Evolutionary conservation across 2,888 invertebrate species (phyloP), one percentile per base, ranked within the genome.

Genomic region (Aphodius sticticus): DNA sequence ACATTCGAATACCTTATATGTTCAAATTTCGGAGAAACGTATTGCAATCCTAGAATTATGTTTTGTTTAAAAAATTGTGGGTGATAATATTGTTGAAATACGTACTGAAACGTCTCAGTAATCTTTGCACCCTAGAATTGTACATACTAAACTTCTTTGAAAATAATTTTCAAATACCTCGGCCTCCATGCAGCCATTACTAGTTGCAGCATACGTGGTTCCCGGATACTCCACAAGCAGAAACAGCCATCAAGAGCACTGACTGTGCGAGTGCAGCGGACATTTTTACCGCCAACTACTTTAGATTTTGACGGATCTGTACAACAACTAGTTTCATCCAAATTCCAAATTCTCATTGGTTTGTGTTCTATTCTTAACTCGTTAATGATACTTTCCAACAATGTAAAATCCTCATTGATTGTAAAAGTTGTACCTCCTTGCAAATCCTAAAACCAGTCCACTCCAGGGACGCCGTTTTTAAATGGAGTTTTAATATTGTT

Each of bases 91-190:
- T n/a, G n/a, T n/a, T n/a, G n/a, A n/a, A n/a, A n/a, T n/a, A n/a
- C n/a, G n/a, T n/a, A n/a, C n/a, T n/a, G n/a, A n/a, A n/a, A n/a
- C n/a, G n/a, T n/a, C n/a, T n/a, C n/a, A n/a, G n/a, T n/a, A n/a
- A n/a, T n/a, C n/a, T n/a, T n/a, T n/a, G n/a, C n/a, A n/a, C n/a
- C n/a, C n/a, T n/a, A n/a, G n/a, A n/a, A n/a, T n/a, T n/a, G n/a
- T n/a, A n/a, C n/a, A n/a, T n/a, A n/a, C n/a, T n/a, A 76, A 38
- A 76, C 12, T 53, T 2, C 26, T 76, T 69, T 76, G 4, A 37
- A 15, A 76, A 69, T 84, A 84, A 82, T 81, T 86, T 0, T 78
- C 84, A 76, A 82, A 75, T 69, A 81, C 82, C 75, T 1, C 3
- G 26, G 26, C 3, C 3, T 26, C 26, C 26, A 26, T 26, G 2